Evolutionary conservation across 1,140 invertebrate species (phyloP).

Genomic region (Drosophila lowei): DNA sequence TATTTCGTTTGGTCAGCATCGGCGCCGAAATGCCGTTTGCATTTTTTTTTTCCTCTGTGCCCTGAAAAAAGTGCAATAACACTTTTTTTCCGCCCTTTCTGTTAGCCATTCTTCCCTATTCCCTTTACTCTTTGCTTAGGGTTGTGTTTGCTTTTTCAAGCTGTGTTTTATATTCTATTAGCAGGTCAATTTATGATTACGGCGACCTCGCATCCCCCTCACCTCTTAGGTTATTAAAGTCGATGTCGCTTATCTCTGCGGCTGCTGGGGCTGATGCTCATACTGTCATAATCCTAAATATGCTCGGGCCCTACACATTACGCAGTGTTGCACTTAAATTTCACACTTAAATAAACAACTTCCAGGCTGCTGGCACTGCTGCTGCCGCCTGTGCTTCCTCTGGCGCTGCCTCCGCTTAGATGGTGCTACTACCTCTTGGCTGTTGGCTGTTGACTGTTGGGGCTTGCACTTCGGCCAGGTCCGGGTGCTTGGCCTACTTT

Average conservation of each 20-base stretch:
- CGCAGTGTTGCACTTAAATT: slow-evolving; percentile 70
- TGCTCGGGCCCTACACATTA: slow-evolving; percentile 57
- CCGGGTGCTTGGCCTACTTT: slow-evolving; percentile 74
- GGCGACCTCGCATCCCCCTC: neutral
- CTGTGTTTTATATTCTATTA: slow-evolving; percentile 64
- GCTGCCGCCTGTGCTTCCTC: neutral
- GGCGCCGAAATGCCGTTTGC: slow-evolving; percentile 60
- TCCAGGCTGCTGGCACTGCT: slow-evolving; percentile 31
- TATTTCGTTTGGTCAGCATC: slow-evolving; percentile 54
- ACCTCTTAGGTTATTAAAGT: slow-evolving; percentile 48
- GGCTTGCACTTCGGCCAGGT: slow-evolving; percentile 51
- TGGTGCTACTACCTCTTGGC: slow-evolving; percentile 30
- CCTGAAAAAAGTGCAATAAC: slow-evolving; percentile 20
- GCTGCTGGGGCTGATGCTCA: slow-evolving; percentile 5
- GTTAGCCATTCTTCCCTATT: neutral
- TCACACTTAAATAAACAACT: slow-evolving; percentile 81
- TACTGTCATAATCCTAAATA: slow-evolving; percentile 59
- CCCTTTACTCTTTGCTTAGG: neutral
- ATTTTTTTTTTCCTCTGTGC: slow-evolving; percentile 12
- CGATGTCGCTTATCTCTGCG: slow-evolving; percentile 52
- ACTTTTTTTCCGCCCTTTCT: slow-evolving; percentile 11
- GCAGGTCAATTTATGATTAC: slow-evolving; percentile 69
- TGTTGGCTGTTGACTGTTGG: slow-evolving; percentile 59
- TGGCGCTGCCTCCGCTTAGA: slow-evolving; percentile 10
- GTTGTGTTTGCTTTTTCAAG: slow-evolving; percentile 29